Percentiles rank a stretch among this genome's conserved stretches.
Conservation (phyloP, 2,797 vertebrate species). For the Rousettus madagascariensis region DNA sequence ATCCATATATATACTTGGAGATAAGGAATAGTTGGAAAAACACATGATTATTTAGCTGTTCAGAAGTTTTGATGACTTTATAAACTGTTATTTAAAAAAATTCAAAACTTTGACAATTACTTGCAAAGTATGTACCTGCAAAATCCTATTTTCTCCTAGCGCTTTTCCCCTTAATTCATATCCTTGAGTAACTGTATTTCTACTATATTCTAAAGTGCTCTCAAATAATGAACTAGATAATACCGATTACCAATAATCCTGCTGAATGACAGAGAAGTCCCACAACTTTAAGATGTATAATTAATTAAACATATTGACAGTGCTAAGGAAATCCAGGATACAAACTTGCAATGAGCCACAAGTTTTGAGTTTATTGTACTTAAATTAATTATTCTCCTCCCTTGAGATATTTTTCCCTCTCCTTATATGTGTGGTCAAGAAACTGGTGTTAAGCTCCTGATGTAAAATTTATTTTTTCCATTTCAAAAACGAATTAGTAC, state of each 20-base stretch:
- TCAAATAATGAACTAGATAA: background rate
- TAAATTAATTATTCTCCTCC: background rate
- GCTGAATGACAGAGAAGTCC: background rate
- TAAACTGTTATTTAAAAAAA: background rate
- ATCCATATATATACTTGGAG: background rate
- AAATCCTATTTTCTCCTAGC: constrained; percentile 2
- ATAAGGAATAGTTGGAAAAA: background rate
- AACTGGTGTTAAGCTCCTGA: background rate
- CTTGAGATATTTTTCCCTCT: background rate
- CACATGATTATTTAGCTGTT: background rate
- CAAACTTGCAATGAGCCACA: background rate
- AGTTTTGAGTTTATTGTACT: background rate
- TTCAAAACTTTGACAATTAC: background rate
- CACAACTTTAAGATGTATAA: background rate
- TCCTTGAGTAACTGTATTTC: background rate
- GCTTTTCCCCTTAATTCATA: background rate
- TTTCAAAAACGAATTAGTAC: background rate
- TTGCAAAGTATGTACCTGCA: background rate
- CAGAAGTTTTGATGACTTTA: background rate
- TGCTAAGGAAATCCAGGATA: background rate
- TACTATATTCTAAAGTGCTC: background rate
- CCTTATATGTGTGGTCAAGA: background rate
- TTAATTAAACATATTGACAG: background rate
- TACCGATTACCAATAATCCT: background rate
- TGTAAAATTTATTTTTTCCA: background rate